phyloP scores from a whole-genome alignment of 2,888 invertebrate genomes.

The Ophioninae sp. region DNA sequence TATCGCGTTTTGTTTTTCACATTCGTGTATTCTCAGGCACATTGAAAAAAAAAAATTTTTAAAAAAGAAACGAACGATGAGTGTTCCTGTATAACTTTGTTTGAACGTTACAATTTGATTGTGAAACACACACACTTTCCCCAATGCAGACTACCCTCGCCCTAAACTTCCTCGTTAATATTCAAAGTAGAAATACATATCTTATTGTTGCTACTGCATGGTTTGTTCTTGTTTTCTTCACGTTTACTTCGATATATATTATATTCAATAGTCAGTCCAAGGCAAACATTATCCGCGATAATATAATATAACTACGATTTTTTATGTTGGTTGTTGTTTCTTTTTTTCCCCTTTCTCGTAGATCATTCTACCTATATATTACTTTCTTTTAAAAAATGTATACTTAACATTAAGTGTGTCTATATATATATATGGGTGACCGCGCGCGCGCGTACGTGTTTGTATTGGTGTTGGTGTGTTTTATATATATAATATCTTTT shows the following conservation, averaged over 20 bases:
- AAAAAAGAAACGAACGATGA: constrained; percentile 62
- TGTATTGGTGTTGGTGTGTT: background rate
- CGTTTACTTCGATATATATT: constrained; percentile 62
- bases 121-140: constrained; percentile 74
- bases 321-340: constrained; percentile 56
- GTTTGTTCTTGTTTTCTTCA: constrained; percentile 62
- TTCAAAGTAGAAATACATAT: constrained; percentile 81
- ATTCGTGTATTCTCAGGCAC: constrained; percentile 58
- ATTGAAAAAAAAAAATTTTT: constrained; percentile 58
- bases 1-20: constrained; percentile 25
- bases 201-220: constrained; percentile 75
- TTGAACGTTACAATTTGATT: constrained; percentile 71
- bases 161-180: constrained; percentile 76
- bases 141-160: constrained; percentile 72
- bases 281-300: constrained; percentile 80
- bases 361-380: constrained; percentile 78
- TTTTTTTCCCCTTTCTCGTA: constrained; percentile 54
- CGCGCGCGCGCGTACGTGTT: background rate
- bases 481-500: constrained; percentile 71
- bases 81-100: constrained; percentile 60
- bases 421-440: constrained; percentile 39
- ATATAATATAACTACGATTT: constrained; percentile 79
- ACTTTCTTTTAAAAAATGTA: constrained; percentile 81
- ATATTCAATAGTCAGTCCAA: constrained; percentile 79
- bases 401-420: constrained; percentile 80